A percentile compares a stretch with the other conserved stretches of the same genome.
These are phyloP conservation scores for Leptobrachium leishanense DNA, from an alignment of 2,113 vertebrate species.

Conservation along the genomic window DNA sequence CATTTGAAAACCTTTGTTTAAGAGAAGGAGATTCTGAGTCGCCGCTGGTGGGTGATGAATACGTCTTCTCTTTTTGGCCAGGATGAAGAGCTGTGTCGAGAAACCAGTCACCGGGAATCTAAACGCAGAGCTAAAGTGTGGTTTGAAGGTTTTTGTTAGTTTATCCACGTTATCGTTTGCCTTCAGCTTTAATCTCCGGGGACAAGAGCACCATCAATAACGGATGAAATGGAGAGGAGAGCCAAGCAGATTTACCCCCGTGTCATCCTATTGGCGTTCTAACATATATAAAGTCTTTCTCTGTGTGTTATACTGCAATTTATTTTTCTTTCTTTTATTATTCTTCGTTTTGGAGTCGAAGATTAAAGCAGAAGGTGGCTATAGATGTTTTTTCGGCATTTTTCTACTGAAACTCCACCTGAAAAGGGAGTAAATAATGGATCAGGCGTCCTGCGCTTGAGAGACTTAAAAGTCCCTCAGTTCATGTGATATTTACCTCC, in stretches of 20 bases:
- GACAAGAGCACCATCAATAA: slow-evolving; percentile 46
- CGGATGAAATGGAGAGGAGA: slow-evolving; percentile 32
- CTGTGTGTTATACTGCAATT: too few species aligned
- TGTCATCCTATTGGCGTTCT: slow-evolving; percentile 55
- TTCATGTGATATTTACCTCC: too few species aligned
- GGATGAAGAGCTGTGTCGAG: slow-evolving; percentile 49
- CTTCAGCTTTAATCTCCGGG: slow-evolving; percentile 57
- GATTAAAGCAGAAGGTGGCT: neutral
- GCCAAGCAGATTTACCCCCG: slow-evolving; percentile 22
- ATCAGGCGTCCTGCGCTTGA: too few species aligned
- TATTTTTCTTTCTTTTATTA: slow-evolving; percentile 7
- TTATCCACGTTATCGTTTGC: slow-evolving; percentile 52
- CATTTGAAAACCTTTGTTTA: slow-evolving; percentile 29
- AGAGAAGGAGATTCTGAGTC: slow-evolving; percentile 10
- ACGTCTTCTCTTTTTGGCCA: slow-evolving; percentile 26
- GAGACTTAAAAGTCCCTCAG: too few species aligned
- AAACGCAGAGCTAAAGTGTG: slow-evolving; percentile 48
- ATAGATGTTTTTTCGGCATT: too few species aligned
- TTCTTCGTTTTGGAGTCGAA: neutral
- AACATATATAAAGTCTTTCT: slow-evolving; percentile 50
- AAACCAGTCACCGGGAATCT: slow-evolving; percentile 33
- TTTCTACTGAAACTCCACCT: too few species aligned
- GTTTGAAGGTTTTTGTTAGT: slow-evolving; percentile 56
- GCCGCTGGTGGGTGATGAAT: slow-evolving; percentile 34
- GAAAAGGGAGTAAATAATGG: too few species aligned